Evolutionary conservation across 2,797 vertebrate genomes (phyloP).

Genomic region (Mus minutoides): DNA sequence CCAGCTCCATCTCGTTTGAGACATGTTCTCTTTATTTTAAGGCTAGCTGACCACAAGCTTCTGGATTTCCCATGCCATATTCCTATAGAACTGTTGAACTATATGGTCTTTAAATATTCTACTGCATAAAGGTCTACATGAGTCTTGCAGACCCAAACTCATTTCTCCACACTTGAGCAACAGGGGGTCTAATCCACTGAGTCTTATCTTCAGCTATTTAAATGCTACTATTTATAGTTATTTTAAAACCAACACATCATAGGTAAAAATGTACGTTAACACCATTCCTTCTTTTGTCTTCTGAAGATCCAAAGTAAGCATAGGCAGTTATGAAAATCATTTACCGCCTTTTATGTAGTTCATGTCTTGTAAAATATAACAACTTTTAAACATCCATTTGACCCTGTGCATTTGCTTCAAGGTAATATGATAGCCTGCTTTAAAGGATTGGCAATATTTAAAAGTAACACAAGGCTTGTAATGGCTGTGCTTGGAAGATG

Average conservation of each 20-base stretch:
- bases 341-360: not conserved
- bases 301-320: not conserved
- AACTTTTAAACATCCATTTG: not conserved
- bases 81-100: not conserved
- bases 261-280: not conserved
- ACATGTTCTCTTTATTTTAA: not conserved
- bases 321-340: not conserved
- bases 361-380: not conserved
- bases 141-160: not conserved
- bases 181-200: not conserved
- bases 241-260: not conserved
- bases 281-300: not conserved
- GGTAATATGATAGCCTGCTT: not conserved
- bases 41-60: no score
- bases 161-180: not conserved
- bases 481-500: not conserved
- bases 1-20: not conserved
- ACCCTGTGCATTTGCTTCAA: not conserved
- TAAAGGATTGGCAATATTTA: not conserved
- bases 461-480: not conserved
- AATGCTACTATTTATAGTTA: not conserved
- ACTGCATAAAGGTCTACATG: not conserved
- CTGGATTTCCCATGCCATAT: not conserved
- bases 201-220: not conserved
- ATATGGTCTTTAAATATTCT: not conserved